These are phyloP conservation scores for Ptychoptera albimana DNA, from an alignment of 2,888 invertebrate species.

Conservation along the genomic window DNA sequence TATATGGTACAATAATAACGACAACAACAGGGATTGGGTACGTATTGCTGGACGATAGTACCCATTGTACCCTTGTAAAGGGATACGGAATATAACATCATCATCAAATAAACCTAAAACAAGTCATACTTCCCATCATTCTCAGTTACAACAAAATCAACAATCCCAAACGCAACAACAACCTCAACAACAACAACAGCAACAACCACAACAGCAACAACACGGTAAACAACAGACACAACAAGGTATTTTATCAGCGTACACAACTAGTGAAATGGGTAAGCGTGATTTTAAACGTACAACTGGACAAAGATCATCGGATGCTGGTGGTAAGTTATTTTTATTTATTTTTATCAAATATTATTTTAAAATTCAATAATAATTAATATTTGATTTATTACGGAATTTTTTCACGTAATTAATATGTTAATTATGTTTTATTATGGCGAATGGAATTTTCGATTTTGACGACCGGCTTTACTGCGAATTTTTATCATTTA, in stretches of 20 bases:
- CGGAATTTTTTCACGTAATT: too few species aligned
- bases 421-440: too few species aligned
- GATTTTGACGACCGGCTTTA: too few species aligned
- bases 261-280: constrained; percentile 19
- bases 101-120: constrained; percentile 27
- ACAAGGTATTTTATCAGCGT: background rate
- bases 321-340: constrained; percentile 12
- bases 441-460: too few species aligned
- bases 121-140: too few species aligned
- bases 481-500: too few species aligned
- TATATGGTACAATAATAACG: constrained; percentile 31
- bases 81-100: constrained; percentile 25
- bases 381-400: too few species aligned
- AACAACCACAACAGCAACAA: constrained; percentile 17
- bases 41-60: constrained; percentile 33
- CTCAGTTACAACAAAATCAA: constrained; percentile 5
- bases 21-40: constrained; percentile 30
- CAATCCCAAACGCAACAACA: constrained; percentile 2
- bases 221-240: constrained; percentile 8
- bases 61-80: constrained; percentile 32
- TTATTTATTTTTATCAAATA: background rate
- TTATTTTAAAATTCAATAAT: too few species aligned
- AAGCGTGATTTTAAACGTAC: constrained; percentile 31
- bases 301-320: constrained; percentile 13
- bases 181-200: constrained; percentile 13